These are phyloP conservation scores for Chaetodon auriga DNA, from an alignment of 2,113 vertebrate species.

Conservation along the genomic window DNA sequence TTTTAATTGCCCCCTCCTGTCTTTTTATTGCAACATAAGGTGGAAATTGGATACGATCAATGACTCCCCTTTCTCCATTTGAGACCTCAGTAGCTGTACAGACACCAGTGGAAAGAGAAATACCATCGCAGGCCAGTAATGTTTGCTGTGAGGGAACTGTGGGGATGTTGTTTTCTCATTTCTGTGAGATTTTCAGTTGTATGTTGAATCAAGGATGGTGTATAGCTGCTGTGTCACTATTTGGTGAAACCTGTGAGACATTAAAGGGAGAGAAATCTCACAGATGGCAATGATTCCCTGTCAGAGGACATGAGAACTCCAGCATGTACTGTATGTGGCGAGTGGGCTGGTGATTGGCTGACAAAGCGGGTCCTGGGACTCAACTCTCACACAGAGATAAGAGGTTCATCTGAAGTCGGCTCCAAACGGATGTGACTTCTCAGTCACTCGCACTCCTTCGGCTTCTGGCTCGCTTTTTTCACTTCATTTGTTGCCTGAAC, in stretches of 20 bases:
- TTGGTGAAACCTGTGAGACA: conserved; percentile 1
- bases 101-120: neutral
- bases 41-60: conserved; percentile 57
- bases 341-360: conserved; percentile 27
- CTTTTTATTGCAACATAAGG: conserved; percentile 57
- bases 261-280: conserved; percentile 1
- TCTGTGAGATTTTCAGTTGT: neutral
- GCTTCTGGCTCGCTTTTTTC: neutral
- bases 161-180: conserved; percentile 1
- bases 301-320: conserved; percentile 12
- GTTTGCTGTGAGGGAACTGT: neutral
- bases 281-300: conserved; percentile 28
- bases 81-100: conserved; percentile 19
- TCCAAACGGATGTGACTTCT: conserved; percentile 10
- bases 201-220: neutral
- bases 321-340: conserved; percentile 14
- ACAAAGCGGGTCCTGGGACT: conserved; percentile 32
- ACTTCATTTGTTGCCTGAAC: neutral
- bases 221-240: neutral
- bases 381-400: conserved; percentile 30
- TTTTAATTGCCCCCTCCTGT: conserved; percentile 32
- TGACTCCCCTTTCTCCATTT: conserved; percentile 48
- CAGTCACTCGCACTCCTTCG: neutral
- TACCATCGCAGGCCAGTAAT: conserved; percentile 3
- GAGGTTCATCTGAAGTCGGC: conserved; percentile 36